Evolutionary conservation across 2,797 vertebrate genomes (phyloP), one percentile per base, ranked within the genome.

Genomic region (Chelonia mydas): DNA sequence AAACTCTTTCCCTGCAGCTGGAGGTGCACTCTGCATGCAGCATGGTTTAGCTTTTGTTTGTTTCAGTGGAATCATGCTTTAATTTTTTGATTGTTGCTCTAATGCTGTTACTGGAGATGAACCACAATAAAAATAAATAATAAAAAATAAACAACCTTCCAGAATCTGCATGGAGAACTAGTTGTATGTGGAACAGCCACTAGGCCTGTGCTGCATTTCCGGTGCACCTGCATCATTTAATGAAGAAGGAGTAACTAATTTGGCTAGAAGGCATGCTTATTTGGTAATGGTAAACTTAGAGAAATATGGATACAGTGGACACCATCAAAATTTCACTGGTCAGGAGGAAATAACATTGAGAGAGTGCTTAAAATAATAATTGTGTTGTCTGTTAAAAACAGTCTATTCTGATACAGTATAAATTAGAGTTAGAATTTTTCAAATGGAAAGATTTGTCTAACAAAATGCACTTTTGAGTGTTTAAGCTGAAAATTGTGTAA

Each of bases 41-140:
- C 86, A 41, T 6, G 33, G 45, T 5, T 74, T 53, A 47, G 76
- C 78, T 96, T 96, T 95, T 86, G 41, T 96, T 96, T 90, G 81
- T 55, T 92, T 90, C 47, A 16, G 83, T 37, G 54, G 50, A 90
- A 96, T 49, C 88, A 45, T 94, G 76, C 83, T 95, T 93, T 83
- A 77, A 49, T 96, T 96, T 74, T 86, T 91, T 81, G 59, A 72
- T 92, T 86, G 81, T 88, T 93, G 94, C 90, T 90, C 85, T 87
- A 88, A 68, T 78, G 81, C 83, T 91, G 81, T 93, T 54, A 49
- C 68, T 91, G 74, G 84, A 90, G 90, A 81, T 83, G 57, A 90
- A 81, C 82, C 19, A 72, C 79, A 81, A 49, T 45, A 25, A 55
- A 86, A 90, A 83, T 83, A 76, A 76, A n/a, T n/a, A n/a, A n/a